Conservation (phyloP, 2,888 invertebrate genomes). For the Anthoptus insignis region DNA sequence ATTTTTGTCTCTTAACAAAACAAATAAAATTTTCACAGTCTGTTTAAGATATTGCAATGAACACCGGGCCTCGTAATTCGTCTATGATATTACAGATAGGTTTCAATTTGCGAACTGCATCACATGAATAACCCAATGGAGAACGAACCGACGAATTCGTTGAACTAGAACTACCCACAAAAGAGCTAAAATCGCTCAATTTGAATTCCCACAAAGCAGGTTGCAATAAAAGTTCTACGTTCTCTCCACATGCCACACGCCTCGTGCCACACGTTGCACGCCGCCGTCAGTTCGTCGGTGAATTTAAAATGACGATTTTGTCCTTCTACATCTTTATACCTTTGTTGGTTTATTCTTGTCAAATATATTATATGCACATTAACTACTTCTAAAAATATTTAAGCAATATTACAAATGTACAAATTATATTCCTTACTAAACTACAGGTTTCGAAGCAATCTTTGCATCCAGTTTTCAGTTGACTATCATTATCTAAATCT, state of each 20-base stretch:
- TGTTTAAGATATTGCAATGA: too few relatives aligned
- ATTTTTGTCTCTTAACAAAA: too few relatives aligned
- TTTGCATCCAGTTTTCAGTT: too few relatives aligned
- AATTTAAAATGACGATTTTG: slow-evolving; percentile 14
- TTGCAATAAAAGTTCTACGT: slow-evolving; percentile 21
- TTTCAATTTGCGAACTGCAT: neutral
- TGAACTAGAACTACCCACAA: slow-evolving; percentile 8
- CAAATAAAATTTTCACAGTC: too few relatives aligned
- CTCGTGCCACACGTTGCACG: neutral
- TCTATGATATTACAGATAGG: neutral
- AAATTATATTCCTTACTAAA: too few relatives aligned
- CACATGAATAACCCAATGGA: slow-evolving; percentile 3
- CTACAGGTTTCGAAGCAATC: too few relatives aligned
- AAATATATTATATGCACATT: too few relatives aligned
- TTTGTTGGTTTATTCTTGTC: too few relatives aligned
- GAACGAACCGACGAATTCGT: neutral
- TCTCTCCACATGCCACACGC: neutral
- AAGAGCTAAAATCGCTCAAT: slow-evolving; percentile 26
- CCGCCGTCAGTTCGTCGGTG: neutral
- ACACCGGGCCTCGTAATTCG: too few relatives aligned
- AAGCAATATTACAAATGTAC: too few relatives aligned
- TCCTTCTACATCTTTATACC: neutral
- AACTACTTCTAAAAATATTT: too few relatives aligned
- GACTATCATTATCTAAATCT: too few relatives aligned
- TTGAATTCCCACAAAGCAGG: slow-evolving; percentile 30